Conservation (phyloP, 2,797 vertebrate genomes). For the Schizopygopsis pylzovi region DNA sequence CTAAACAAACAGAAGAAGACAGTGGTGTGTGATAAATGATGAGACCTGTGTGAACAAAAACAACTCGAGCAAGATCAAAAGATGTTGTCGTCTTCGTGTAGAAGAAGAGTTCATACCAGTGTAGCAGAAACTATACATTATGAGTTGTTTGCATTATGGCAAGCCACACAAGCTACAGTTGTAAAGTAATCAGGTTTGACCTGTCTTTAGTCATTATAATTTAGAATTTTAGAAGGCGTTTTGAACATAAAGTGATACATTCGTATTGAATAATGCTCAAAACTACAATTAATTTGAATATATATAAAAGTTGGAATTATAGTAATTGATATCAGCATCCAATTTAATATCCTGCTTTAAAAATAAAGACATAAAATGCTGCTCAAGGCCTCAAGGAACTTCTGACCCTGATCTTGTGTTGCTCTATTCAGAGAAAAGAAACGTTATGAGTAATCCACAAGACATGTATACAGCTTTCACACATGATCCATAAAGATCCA, state of each 20-base stretch:
- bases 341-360: neutral
- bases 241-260: neutral
- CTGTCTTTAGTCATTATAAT: neutral
- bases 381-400: neutral
- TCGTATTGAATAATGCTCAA: neutral
- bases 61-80: slow-evolving; percentile 47
- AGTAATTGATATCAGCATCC: neutral
- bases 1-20: slow-evolving; percentile 92
- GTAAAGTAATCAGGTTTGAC: neutral
- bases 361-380: neutral
- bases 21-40: slow-evolving; percentile 88
- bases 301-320: no score
- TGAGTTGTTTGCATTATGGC: neutral
- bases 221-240: neutral
- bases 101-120: neutral
- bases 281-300: neutral
- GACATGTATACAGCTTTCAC: slow-evolving; percentile 24
- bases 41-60: slow-evolving; percentile 59
- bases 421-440: neutral
- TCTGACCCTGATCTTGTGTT: neutral
- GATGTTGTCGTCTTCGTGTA: slow-evolving; percentile 7
- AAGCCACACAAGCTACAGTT: neutral
- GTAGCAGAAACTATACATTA: neutral
- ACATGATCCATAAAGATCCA: slow-evolving; percentile 29
- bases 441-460: slow-evolving; percentile 30